Evolutionary conservation across 2,888 invertebrate genomes (phyloP).

Genomic region (Chrysodeixis includens): DNA sequence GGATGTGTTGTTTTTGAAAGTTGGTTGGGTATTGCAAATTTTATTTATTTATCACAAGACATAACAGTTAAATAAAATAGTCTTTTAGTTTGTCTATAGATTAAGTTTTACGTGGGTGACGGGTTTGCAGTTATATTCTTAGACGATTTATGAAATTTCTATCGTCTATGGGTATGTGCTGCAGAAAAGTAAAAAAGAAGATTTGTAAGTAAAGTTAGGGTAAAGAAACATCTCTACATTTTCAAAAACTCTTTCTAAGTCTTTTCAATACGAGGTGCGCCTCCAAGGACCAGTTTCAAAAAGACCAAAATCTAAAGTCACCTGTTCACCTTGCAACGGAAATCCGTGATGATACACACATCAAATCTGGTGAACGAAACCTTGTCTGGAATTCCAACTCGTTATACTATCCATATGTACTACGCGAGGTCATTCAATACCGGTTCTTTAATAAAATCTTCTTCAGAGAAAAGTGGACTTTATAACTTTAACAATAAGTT

Average conservation of each 20-base stretch:
- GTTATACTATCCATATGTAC: constrained; percentile 57
- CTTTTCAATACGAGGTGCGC: background rate
- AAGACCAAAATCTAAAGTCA: constrained; percentile 11
- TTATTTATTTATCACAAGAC: no score
- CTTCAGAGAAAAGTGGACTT: constrained; percentile 38
- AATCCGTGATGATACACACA: constrained; percentile 53
- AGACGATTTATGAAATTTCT: no score
- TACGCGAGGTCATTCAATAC: constrained; percentile 56
- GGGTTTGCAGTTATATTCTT: no score
- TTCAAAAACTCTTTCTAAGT: background rate
- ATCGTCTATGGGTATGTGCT: no score
- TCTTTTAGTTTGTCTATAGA: no score
- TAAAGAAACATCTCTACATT: no score
- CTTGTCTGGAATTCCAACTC: constrained; percentile 56
- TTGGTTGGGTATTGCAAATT: no score
- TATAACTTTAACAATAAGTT: constrained; percentile 32
- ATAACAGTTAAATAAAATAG: no score
- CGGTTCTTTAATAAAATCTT: constrained; percentile 45
- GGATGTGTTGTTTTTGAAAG: no score
- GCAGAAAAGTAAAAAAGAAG: no score
- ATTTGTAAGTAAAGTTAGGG: no score
- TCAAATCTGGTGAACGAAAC: constrained; percentile 44
- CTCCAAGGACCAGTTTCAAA: background rate
- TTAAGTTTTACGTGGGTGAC: no score
- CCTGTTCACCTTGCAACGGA: constrained; percentile 36